Conservation (phyloP, 1,140 invertebrate genomes). For the Homarus americanus region DNA sequence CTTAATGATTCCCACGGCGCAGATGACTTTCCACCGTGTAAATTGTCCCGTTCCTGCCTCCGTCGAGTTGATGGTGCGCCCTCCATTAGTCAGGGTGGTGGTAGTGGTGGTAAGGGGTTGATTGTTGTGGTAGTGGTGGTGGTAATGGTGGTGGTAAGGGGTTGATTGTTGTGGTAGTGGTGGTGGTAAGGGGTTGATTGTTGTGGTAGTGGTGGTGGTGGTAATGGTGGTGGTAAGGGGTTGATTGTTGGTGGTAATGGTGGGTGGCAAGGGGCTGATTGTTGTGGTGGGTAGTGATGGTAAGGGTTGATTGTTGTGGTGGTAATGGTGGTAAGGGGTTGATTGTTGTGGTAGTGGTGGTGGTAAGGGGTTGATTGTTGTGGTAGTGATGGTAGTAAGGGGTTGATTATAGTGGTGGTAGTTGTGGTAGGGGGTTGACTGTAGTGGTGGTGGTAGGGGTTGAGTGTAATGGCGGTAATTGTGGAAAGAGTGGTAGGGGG, state of each 20-base stretch:
- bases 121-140: background rate
- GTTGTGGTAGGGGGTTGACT: too few relatives aligned
- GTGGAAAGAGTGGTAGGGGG: too few relatives aligned
- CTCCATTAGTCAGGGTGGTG: too few relatives aligned
- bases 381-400: background rate
- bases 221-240: background rate
- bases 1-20: background rate
- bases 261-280: too few relatives aligned
- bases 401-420: background rate
- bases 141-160: background rate
- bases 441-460: too few relatives aligned
- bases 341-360: too few relatives aligned
- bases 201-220: background rate
- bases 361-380: background rate
- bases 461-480: too few relatives aligned
- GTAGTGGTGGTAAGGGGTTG: background rate
- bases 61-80: too few relatives aligned
- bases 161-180: background rate
- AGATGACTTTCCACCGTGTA: background rate
- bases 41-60: background rate
- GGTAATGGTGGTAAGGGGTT: background rate
- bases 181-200: background rate
- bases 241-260: too few relatives aligned
- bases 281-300: too few relatives aligned
- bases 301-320: too few relatives aligned